A percentile compares a stretch with the other conserved stretches of the same genome.
Conservation (phyloP, 2,113 vertebrate genomes). For the Apaloderma vittatum region DNA sequence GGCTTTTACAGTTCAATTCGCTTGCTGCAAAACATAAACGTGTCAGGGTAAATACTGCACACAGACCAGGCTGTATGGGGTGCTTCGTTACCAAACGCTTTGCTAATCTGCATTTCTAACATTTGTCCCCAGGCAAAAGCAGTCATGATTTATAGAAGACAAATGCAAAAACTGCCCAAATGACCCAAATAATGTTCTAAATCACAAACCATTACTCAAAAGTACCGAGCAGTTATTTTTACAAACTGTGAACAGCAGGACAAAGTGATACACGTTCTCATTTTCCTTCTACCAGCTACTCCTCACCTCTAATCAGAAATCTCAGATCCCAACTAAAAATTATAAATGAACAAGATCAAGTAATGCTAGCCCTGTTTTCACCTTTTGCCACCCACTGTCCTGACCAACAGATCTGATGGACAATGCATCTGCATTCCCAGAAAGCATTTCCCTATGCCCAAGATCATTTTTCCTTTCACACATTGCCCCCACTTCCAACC, state of each 20-base stretch:
- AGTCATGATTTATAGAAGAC: neutral
- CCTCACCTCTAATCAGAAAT: neutral
- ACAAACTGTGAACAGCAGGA: neutral
- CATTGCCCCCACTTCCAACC: neutral
- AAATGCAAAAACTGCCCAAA: neutral
- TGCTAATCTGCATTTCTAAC: neutral
- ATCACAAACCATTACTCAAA: neutral
- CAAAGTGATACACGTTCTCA: too few relatives aligned
- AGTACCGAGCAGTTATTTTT: neutral
- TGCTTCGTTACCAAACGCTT: neutral
- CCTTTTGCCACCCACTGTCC: neutral
- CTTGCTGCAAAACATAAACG: neutral
- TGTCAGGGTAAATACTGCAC: rapidly evolving
- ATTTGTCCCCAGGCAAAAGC: neutral
- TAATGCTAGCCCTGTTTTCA: neutral
- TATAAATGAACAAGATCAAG: rapidly evolving
- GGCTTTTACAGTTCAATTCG: neutral
- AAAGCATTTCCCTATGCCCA: neutral
- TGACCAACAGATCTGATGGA: too few relatives aligned
- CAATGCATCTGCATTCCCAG: neutral
- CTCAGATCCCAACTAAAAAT: neutral
- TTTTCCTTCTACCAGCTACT: neutral
- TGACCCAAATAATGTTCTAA: neutral
- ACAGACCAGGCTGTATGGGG: rapidly evolving
- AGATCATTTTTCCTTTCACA: neutral